Evolutionary conservation across 2,113 vertebrate genomes (phyloP), one percentile per base, ranked within the genome.

Genomic region (Fulica atra): DNA sequence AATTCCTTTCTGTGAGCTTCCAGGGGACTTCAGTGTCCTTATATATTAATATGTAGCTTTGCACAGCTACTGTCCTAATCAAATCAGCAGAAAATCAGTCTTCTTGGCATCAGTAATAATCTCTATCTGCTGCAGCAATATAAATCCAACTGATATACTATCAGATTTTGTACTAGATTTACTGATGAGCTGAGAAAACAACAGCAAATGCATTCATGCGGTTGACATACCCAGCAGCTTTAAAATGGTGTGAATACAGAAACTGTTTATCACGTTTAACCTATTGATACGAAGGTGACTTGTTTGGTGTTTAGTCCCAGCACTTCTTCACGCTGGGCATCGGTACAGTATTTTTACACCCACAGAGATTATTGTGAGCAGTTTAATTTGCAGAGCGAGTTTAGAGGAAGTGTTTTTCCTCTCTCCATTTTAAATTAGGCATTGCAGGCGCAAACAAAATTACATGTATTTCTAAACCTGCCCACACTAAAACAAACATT

Each of bases 1-100:
- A 82, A 88, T 92, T 96, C 70, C 56, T 57, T 87, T 69, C 51
- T 83, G 42, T 35, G 35, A 23, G 26, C 35, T 96, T 91, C 76
- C n/a, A 36, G 26, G 21, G 65, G 36, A 77, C 88, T 86, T 46
- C 33, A 73, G 40, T 69, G 44, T 68, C 81, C 68, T 61, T 90
- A 56, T 63, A 36, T 56, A 79, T 86, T 80, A 91, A 78, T 80
- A 74, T 35, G 23, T 73, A 70, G 36, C 68, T 94, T 94, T 95
- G 35, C 40, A 53, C 59, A 84, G 82, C 65, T 70, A 85, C 69
- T 79, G 29, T 92, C 86, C 94, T 96, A 93, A 94, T 94, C 86
- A 95, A 95, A 95, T 96, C 85, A 95, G 66, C 50, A 84, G 80
- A 92, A 95, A 89, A 96, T 86, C 81, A 85, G 89, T 85, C 85